Percentiles rank a stretch among this genome's conserved stretches.
Evolutionary conservation across 1,140 invertebrate species (phyloP).

Genomic region (Palaemon carinicauda): DNA sequence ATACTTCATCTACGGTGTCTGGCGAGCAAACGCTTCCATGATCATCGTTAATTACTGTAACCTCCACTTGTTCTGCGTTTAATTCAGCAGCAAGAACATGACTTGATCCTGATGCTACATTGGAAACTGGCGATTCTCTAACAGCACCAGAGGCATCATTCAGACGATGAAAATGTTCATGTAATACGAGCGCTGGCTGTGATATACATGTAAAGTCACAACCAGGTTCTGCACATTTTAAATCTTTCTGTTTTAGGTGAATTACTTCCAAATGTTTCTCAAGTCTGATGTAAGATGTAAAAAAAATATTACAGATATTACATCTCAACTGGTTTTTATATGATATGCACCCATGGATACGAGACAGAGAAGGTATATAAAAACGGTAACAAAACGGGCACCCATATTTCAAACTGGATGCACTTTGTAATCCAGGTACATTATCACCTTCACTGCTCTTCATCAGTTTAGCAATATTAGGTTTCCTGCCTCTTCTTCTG

Average conservation of each 20-base stretch:
- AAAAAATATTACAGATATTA: constrained; percentile 39
- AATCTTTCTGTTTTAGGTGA: constrained; percentile 26
- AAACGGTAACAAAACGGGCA: constrained; percentile 39
- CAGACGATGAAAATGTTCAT: constrained; percentile 40
- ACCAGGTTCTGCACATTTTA: background rate
- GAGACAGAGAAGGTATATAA: constrained; percentile 34
- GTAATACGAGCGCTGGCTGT: constrained; percentile 17
- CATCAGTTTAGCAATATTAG: background rate
- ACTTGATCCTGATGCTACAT: too few species aligned
- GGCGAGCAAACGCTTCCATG: constrained; percentile 27
- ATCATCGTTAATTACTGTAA: constrained; percentile 35
- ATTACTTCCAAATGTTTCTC: constrained; percentile 48
- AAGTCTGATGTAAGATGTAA: constrained; percentile 32
- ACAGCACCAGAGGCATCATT: background rate
- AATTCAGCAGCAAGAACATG: background rate
- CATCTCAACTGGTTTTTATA: constrained; percentile 45
- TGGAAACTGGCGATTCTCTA: background rate
- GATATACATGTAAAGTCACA: constrained; percentile 29
- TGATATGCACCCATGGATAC: constrained; percentile 37
- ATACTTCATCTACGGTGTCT: constrained; percentile 36
- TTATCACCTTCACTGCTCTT: background rate
- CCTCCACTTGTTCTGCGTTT: background rate
- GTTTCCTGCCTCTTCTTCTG: constrained; percentile 24
- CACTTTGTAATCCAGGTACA: background rate
- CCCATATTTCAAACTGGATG: background rate